Percentiles rank a stretch among this genome's conserved stretches.
Conservation (phyloP, 2,888 invertebrate genomes). For the Kryphioiulus occultus region DNA sequence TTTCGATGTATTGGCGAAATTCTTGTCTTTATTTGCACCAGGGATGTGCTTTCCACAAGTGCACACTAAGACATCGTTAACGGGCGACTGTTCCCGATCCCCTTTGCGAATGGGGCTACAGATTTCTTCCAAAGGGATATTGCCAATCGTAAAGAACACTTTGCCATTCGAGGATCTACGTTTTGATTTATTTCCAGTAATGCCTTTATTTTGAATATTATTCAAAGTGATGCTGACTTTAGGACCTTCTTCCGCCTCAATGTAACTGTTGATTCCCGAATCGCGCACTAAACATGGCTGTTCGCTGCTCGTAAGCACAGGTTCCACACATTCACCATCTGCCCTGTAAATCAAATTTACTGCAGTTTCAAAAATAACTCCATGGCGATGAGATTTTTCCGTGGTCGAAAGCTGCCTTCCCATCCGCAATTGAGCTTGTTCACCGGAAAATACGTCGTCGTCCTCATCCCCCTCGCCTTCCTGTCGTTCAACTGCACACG, state of each 20-base stretch:
- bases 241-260: constrained; percentile 22
- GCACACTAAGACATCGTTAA: constrained; percentile 49
- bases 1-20: not conserved
- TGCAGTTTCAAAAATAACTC: constrained; percentile 40
- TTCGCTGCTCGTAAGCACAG: not conserved
- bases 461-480: constrained; percentile 50
- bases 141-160: constrained; percentile 53
- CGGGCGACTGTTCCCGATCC: constrained; percentile 14
- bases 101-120: not conserved
- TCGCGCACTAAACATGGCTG: constrained; percentile 8
- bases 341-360: not conserved
- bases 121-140: constrained; percentile 53
- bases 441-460: constrained; percentile 38
- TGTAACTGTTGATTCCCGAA: constrained; percentile 45
- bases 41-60: constrained; percentile 50
- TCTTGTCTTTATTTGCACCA: not conserved
- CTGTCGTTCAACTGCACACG: constrained; percentile 33
- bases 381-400: constrained; percentile 43
- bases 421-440: constrained; percentile 35
- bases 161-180: constrained; percentile 45
- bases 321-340: not conserved
- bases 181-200: not conserved
- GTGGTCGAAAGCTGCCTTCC: not conserved
- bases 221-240: not conserved
- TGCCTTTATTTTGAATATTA: not conserved